Evolutionary conservation across 2,113 vertebrate species (phyloP).

Genomic region (Anguilla rostrata): DNA sequence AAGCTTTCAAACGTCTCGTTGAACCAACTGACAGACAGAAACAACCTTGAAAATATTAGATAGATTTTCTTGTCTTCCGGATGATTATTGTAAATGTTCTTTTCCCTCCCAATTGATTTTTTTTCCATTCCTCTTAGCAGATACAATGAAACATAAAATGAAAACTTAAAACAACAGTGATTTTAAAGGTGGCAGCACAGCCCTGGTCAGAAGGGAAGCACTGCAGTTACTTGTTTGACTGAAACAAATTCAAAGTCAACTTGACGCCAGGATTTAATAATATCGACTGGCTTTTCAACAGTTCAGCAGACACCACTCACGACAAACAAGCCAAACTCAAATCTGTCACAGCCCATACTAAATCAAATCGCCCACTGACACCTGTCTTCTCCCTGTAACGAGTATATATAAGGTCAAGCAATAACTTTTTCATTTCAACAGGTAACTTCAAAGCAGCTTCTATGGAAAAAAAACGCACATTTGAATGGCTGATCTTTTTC

Average conservation of each 20-base stretch:
- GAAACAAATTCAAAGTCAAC: constrained; percentile 6
- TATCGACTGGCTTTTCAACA: constrained; percentile 9
- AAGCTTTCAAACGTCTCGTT: background rate
- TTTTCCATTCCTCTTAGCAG: background rate
- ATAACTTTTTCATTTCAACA: constrained; percentile 7
- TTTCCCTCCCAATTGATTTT: background rate
- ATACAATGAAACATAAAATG: background rate
- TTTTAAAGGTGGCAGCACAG: background rate
- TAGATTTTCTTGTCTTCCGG: background rate
- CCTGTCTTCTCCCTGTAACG: background rate
- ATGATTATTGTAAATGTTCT: background rate
- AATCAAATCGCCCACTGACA: background rate
- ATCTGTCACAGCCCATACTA: background rate
- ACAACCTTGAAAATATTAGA: background rate
- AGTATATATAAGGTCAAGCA: constrained; percentile 16
- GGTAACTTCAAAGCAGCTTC: background rate
- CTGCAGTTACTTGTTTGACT: constrained; percentile 17
- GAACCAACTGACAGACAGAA: background rate
- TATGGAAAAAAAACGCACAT: background rate
- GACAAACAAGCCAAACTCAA: background rate
- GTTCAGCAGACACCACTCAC: background rate
- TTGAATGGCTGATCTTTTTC: background rate
- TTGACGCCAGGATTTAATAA: constrained; percentile 14
- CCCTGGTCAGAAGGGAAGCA: background rate
- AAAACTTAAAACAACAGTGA: background rate